phyloP scores from a whole-genome alignment of 2,113 vertebrate genomes.

The Solenodon paradoxus region DNA sequence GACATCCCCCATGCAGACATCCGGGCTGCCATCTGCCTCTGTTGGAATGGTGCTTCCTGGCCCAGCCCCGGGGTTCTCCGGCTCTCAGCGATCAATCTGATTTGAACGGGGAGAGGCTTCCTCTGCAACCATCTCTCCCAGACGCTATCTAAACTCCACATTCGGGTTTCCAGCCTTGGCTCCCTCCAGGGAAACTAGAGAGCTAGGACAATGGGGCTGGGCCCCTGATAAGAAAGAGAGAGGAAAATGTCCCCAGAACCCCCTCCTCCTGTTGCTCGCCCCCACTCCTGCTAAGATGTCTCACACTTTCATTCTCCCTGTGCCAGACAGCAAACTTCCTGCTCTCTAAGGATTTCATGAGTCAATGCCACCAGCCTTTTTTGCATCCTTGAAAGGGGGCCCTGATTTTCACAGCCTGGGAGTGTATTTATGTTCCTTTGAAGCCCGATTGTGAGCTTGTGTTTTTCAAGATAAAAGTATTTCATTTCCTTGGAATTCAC shows the following conservation, averaged over 20 bases:
- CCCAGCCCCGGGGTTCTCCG: neutral
- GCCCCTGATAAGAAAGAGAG: conserved; percentile 13
- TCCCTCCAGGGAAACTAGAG: conserved; percentile 54
- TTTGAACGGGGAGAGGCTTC: conserved; percentile 32
- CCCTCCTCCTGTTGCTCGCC: neutral
- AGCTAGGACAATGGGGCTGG: neutral
- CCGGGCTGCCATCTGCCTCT: conserved; percentile 52
- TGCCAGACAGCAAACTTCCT: conserved; percentile 29
- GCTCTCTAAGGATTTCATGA: neutral
- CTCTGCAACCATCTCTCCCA: neutral
- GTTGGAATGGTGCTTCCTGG: neutral
- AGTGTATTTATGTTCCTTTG: conserved; percentile 60
- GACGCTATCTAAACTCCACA: conserved; percentile 8
- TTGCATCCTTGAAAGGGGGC: conserved; percentile 31
- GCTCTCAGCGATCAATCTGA: conserved; percentile 59
- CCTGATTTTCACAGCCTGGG: conserved; percentile 59
- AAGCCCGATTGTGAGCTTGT: conserved; percentile 55
- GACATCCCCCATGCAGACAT: conserved; percentile 63
- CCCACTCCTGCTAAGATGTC: conserved; percentile 18
- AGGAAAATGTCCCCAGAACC: neutral
- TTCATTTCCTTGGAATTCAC: conserved; percentile 66
- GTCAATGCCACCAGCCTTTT: neutral
- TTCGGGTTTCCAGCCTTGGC: neutral
- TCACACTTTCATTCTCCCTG: neutral
- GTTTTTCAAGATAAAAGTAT: conserved; percentile 78